phyloP scores from a whole-genome alignment of 35 echinoderm and acorn worm species.

The Eucidaris tribuloides region DNA sequence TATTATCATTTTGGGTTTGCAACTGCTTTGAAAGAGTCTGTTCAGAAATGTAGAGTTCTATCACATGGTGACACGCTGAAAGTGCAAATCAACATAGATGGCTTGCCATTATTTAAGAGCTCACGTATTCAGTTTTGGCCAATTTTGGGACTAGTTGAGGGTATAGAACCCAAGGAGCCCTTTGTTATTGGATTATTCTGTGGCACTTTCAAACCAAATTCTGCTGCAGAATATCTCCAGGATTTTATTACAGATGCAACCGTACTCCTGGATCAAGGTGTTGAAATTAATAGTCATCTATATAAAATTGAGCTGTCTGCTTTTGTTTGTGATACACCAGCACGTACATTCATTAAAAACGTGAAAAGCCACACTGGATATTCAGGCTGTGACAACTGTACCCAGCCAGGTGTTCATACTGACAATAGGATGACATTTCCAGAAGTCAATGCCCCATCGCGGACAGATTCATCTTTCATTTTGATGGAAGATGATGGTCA shows the following conservation, averaged over 20 bases:
- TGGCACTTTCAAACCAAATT: constrained; percentile 47
- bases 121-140: constrained; percentile 53
- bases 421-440: constrained; percentile 57
- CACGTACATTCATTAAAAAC: constrained; percentile 51
- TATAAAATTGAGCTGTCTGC: constrained; percentile 32
- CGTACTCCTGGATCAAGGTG: not conserved
- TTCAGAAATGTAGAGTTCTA: not conserved
- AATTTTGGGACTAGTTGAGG: constrained; percentile 40
- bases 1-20: constrained; percentile 62
- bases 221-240: constrained; percentile 30
- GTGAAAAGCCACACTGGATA: constrained; percentile 57
- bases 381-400: constrained; percentile 68
- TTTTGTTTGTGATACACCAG: constrained; percentile 63
- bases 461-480: constrained; percentile 51
- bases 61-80: not conserved
- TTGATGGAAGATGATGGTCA: constrained; percentile 37
- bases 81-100: constrained; percentile 53
- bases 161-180: not conserved
- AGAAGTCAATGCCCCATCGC: not conserved
- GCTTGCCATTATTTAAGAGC: constrained; percentile 64
- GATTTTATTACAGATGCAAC: constrained; percentile 47
- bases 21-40: not conserved
- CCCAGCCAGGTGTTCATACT: constrained; percentile 7
- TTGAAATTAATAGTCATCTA: not conserved
- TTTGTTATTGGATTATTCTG: constrained; percentile 49